Percentiles rank a stretch among this genome's conserved stretches.
Conservation (phyloP, 2,113 vertebrate genomes). For the Chionodraco myersi region DNA sequence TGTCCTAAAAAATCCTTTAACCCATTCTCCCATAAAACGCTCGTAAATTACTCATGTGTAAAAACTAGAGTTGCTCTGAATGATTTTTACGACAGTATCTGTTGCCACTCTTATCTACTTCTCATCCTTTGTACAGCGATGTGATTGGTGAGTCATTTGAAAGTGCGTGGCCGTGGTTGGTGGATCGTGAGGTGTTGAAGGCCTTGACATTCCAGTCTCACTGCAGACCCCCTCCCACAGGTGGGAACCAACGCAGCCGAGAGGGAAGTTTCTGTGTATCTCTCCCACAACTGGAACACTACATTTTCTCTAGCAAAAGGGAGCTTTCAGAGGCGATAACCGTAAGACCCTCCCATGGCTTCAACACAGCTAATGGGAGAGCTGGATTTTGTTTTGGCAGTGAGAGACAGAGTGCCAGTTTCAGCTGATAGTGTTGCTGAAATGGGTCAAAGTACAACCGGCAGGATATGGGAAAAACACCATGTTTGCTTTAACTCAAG, state of each 20-base stretch:
- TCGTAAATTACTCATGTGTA: slow-evolving; percentile 14
- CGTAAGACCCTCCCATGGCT: slow-evolving; percentile 42
- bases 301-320: slow-evolving; percentile 43
- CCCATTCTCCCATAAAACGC: slow-evolving; percentile 27
- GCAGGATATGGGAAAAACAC: slow-evolving; percentile 50
- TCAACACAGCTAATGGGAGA: slow-evolving; percentile 60
- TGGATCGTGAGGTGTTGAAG: slow-evolving; percentile 18
- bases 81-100: slow-evolving; percentile 11
- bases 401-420: slow-evolving; percentile 49
- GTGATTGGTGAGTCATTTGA: slow-evolving; percentile 41
- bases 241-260: slow-evolving; percentile 57
- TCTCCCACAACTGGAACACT: slow-evolving; percentile 70
- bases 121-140: slow-evolving; percentile 23
- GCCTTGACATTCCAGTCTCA: slow-evolving; percentile 60
- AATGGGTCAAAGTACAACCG: slow-evolving; percentile 80
- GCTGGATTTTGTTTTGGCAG: slow-evolving; percentile 70
- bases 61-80: neutral
- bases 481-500: slow-evolving; percentile 54
- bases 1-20: neutral
- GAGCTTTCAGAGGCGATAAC: slow-evolving; percentile 55
- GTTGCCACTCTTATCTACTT: slow-evolving; percentile 32
- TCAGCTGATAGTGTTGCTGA: slow-evolving; percentile 68
- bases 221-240: slow-evolving; percentile 68
- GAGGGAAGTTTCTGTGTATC: slow-evolving; percentile 66
- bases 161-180: slow-evolving; percentile 15